Evolutionary conservation across 2,113 vertebrate species (phyloP).

Genomic region (Parotia lawesii): DNA sequence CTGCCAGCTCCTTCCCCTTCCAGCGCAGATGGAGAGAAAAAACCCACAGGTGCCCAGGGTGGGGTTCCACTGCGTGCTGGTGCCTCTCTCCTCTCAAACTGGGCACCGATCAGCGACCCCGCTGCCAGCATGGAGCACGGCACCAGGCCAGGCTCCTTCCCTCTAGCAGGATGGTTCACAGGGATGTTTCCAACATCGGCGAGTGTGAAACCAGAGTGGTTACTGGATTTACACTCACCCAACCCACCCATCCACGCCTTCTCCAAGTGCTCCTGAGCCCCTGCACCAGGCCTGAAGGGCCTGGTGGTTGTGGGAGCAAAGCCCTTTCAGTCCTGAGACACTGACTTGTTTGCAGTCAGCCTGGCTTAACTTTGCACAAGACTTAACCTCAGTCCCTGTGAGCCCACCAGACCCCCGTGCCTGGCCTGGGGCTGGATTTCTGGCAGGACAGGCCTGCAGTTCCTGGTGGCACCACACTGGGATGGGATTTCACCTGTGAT

Average conservation of each 20-base stretch:
- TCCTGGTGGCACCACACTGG: accelerated
- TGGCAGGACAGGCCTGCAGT: not conserved
- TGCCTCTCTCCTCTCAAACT: not conserved
- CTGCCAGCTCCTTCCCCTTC: not conserved
- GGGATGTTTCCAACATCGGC: not conserved
- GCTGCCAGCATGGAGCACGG: accelerated
- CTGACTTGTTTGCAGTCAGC: not conserved
- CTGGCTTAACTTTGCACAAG: not conserved
- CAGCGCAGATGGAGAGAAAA: not conserved
- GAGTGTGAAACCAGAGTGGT: accelerated
- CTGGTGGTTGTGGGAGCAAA: accelerated
- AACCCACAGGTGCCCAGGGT: accelerated
- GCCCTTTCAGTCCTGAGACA: not conserved
- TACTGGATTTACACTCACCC: not conserved
- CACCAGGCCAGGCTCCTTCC: not conserved
- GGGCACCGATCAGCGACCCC: not conserved
- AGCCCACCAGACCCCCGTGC: not conserved
- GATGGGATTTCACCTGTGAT: accelerated
- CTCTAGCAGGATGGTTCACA: accelerated
- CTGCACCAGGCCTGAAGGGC: not conserved
- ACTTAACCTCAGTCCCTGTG: not conserved
- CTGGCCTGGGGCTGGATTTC: not conserved
- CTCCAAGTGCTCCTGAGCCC: not conserved
- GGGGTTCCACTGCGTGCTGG: not conserved
- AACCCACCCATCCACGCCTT: not conserved